Base-by-base conservation (phyloP, 2,797 vertebrate species). In the Leptatherina wallacei region DNA sequence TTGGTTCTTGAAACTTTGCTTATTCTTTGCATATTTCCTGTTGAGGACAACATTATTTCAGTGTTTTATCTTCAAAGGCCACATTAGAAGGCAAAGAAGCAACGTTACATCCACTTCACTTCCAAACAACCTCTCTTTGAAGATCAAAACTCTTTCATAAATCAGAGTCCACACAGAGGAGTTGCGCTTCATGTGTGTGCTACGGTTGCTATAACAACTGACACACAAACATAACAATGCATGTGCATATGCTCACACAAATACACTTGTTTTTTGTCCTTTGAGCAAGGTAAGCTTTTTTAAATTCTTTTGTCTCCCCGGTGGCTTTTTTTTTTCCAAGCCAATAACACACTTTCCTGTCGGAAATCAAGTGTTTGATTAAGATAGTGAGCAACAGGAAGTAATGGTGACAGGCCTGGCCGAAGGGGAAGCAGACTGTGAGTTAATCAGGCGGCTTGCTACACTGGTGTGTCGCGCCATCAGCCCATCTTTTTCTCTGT, bases 321-420 rank as follows among this genome's bases (percentile, higher is more conserved):
- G 1, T 58, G 55, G 40, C 58, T 47, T 76, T 83, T 64, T 75
- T 64, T 75, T 77, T 81, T 75, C 77, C 86, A 81, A 86, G 81
- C 65, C 85, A 89, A 88, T 89, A 91, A 77, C 82, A 81, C 9
- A 22, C 86, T 88, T 91, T 92, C 91, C 91, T 68, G 58, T 91
- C 78, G 93, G 94, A 96, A 96, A 93, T 94, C 81, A 94, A 95
- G 92, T 94, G 92, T 92, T 91, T 82, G 89, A 94, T 91, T 92
- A 91, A 94, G 95, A 96, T 95, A 95, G 94, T 86, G 87, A 86
- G 85, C 65, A 82, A 88, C 92, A 95, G 95, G 95, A 96, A 95
- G 90, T 82, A 80, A 88, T 89, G 91, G 78, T 94, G 94, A 91
- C 92, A 93, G 89, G 86, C 74, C 80, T 62, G 86, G 82, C 90